phyloP scores from a whole-genome alignment of 2,888 invertebrate genomes.

The Caenorhabditis wallacei region DNA sequence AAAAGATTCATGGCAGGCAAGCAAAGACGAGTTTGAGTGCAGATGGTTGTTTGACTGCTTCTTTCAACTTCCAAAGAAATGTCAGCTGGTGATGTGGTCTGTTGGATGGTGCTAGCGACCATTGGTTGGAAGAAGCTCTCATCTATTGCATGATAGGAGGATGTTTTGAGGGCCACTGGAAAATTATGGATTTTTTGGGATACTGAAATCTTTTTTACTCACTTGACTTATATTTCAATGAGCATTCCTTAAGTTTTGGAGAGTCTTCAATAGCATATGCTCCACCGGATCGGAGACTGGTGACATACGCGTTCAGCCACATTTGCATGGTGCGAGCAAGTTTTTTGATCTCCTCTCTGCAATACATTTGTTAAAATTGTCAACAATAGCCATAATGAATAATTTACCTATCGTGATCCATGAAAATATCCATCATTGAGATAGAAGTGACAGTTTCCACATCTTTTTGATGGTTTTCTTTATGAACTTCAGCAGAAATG shows the following conservation, averaged over 20 bases:
- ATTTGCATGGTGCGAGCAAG: constrained; percentile 40
- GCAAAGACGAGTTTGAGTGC: constrained; percentile 60
- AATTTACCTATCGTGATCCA: constrained; percentile 34
- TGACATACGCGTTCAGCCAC: constrained; percentile 28
- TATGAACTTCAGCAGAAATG: constrained; percentile 15
- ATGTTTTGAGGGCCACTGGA: constrained; percentile 21
- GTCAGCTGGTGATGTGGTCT: constrained; percentile 6
- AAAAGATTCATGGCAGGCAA: constrained; percentile 61
- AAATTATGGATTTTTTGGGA: background rate
- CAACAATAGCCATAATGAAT: background rate
- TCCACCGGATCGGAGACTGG: constrained; percentile 5
- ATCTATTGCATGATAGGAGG: constrained; percentile 33
- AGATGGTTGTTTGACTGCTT: constrained; percentile 21
- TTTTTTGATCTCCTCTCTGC: constrained; percentile 45
- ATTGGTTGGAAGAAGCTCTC: constrained; percentile 57
- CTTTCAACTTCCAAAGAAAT: constrained; percentile 27
- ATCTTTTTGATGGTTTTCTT: constrained; percentile 21
- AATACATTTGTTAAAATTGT: background rate
- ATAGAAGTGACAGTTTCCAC: constrained; percentile 47
- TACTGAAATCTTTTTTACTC: background rate
- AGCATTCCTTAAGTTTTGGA: constrained; percentile 30
- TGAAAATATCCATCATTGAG: constrained; percentile 40
- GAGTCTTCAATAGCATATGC: constrained; percentile 29
- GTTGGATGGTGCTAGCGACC: constrained; percentile 36
- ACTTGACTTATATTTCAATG: constrained; percentile 35